Percentiles rank a stretch among this genome's conserved stretches.
These are phyloP conservation scores for Drosophila mayaguana DNA, from an alignment of 2,888 invertebrate genomes.

Conservation along the genomic window DNA sequence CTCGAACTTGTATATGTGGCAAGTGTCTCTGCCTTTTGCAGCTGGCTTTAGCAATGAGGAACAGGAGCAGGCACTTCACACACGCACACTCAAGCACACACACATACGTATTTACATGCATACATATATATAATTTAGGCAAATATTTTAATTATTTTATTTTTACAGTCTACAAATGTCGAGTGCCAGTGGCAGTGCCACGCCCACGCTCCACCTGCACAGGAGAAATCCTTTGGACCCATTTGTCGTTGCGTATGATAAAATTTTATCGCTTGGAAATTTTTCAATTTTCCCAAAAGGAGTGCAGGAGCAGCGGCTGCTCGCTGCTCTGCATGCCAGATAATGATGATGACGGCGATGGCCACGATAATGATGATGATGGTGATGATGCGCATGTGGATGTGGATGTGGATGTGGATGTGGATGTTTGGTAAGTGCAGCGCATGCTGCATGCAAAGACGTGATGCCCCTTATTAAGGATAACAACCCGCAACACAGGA, in stretches of 20 bases:
- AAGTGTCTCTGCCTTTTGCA: slow-evolving; percentile 3
- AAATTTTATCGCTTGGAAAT: slow-evolving; percentile 85
- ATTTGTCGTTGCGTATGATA: slow-evolving; percentile 62
- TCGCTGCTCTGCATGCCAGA: slow-evolving; percentile 7
- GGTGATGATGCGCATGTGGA: slow-evolving; percentile 6
- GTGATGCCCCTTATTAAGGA: slow-evolving; percentile 74
- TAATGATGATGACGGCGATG: slow-evolving; percentile 9
- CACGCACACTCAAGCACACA: background rate
- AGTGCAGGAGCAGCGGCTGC: slow-evolving; percentile 21
- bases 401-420: slow-evolving; percentile 7
- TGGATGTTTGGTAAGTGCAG: slow-evolving; percentile 32
- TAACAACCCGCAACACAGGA: slow-evolving; percentile 79
- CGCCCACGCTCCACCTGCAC: slow-evolving; percentile 39
- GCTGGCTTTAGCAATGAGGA: slow-evolving; percentile 2
- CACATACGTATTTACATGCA: slow-evolving; percentile 33
- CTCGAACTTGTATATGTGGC: background rate
- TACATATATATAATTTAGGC: slow-evolving; percentile 57
- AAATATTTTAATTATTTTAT: slow-evolving; percentile 74
- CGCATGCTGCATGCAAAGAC: slow-evolving; percentile 35
- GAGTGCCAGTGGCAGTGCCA: slow-evolving; percentile 36
- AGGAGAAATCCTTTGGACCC: slow-evolving; percentile 35
- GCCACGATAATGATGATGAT: background rate
- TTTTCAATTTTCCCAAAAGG: slow-evolving; percentile 81
- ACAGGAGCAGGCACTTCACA: background rate
- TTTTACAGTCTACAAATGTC: slow-evolving; percentile 35